Conservation (phyloP, 2,888 invertebrate species). For the Morpho deidamia region DNA sequence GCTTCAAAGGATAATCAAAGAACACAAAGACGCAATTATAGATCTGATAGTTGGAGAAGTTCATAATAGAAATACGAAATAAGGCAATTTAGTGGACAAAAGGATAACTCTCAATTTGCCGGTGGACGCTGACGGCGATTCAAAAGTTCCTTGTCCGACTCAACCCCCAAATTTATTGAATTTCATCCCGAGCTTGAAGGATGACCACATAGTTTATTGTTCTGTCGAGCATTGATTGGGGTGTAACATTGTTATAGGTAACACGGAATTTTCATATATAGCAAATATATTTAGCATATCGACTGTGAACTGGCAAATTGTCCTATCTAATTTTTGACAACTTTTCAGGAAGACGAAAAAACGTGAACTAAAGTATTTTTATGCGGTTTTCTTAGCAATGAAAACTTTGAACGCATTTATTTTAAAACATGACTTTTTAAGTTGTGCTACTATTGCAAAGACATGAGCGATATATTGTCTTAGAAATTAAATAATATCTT, state of each 20-base stretch:
- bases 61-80: slow-evolving; percentile 69
- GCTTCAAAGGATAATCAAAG: slow-evolving; percentile 39
- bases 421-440: too few relatives aligned
- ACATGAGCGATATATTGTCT: too few relatives aligned
- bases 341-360: too few relatives aligned
- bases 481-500: too few relatives aligned
- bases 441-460: too few relatives aligned
- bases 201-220: slow-evolving; percentile 70
- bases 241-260: slow-evolving; percentile 40
- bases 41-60: slow-evolving; percentile 65
- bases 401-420: too few relatives aligned
- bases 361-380: too few relatives aligned
- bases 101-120: slow-evolving; percentile 51
- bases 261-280: slow-evolving; percentile 2
- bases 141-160: slow-evolving; percentile 66
- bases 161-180: slow-evolving; percentile 68
- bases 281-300: background rate
- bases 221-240: slow-evolving; percentile 58
- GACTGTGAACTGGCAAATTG: too few relatives aligned
- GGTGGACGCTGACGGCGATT: slow-evolving; percentile 58
- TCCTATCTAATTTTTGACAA: too few relatives aligned
- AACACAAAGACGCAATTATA: slow-evolving; percentile 64
- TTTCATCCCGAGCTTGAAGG: slow-evolving; percentile 49
- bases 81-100: slow-evolving; percentile 74
- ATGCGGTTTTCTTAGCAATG: too few relatives aligned